phyloP scores from a whole-genome alignment of 2,797 vertebrate genomes.

The Psittacula echo region DNA sequence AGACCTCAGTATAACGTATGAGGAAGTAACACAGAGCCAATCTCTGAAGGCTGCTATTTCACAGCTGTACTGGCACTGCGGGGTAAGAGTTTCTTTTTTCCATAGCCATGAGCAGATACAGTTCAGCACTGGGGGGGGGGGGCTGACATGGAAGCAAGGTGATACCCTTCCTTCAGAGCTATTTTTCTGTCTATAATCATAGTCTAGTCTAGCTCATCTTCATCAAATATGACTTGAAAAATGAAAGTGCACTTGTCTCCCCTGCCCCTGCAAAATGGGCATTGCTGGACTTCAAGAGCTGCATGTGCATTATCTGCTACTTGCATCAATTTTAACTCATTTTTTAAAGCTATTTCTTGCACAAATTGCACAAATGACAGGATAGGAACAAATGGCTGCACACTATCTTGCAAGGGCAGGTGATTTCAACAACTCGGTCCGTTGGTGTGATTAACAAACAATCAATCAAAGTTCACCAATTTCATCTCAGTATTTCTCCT shows the following conservation, averaged over 20 bases:
- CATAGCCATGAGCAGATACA: neutral
- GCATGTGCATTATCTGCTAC: neutral
- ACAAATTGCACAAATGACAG: neutral
- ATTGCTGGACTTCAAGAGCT: slow-evolving; percentile 1
- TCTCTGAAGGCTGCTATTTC: neutral
- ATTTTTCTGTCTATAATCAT: neutral
- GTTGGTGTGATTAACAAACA: slow-evolving; percentile 33
- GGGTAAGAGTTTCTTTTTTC: neutral
- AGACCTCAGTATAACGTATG: neutral
- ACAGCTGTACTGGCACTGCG: no score
- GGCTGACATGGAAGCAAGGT: neutral
- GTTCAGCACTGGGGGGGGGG: neutral
- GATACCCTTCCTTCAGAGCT: neutral
- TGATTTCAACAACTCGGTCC: neutral
- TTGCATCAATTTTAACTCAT: slow-evolving; percentile 4
- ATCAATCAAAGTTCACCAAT: slow-evolving; percentile 32
- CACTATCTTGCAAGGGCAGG: neutral
- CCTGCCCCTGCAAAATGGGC: neutral
- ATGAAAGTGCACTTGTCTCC: neutral
- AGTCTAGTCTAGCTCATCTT: neutral
- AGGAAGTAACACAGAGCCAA: neutral
- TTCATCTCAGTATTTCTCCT: slow-evolving; percentile 15
- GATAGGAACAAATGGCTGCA: neutral
- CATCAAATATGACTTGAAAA: neutral
- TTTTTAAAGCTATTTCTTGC: neutral